A percentile compares a stretch with the other conserved stretches of the same genome.
Evolutionary conservation across 2,888 invertebrate genomes (phyloP).

Genomic region (Atethmia centrago): DNA sequence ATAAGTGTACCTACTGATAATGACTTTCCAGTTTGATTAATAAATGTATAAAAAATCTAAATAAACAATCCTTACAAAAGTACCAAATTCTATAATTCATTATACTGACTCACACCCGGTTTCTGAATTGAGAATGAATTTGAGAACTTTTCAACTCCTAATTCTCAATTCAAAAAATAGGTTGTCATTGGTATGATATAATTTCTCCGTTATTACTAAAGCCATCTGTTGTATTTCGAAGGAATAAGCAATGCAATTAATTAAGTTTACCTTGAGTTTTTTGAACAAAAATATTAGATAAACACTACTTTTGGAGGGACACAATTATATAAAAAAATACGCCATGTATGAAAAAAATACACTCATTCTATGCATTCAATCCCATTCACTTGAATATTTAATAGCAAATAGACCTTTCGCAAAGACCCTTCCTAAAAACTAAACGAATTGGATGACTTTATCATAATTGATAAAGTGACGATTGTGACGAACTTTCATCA

Average conservation of each 20-base stretch:
- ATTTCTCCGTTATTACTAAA: background rate
- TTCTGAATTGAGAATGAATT: background rate
- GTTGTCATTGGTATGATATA: background rate
- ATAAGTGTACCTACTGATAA: background rate
- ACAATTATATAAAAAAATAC: background rate
- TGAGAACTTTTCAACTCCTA: background rate
- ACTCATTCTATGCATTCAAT: too few species aligned
- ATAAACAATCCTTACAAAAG: conserved; percentile 15
- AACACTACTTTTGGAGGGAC: background rate
- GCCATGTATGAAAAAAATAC: too few species aligned
- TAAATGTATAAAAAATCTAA: background rate
- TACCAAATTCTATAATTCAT: background rate
- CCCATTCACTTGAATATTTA: too few species aligned
- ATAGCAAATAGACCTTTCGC: too few species aligned
- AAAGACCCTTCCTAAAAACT: too few species aligned
- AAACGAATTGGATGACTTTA: too few species aligned
- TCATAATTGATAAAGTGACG: too few species aligned
- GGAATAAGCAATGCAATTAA: background rate
- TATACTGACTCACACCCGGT: background rate
- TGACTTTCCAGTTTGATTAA: background rate
- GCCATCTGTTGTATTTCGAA: conserved; percentile 25
- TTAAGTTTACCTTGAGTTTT: background rate
- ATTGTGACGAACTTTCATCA: too few species aligned
- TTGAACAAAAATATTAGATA: background rate
- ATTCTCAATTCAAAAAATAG: background rate